Conservation (phyloP, 1,140 invertebrate species). For the Helicorthomorpha holstii region DNA sequence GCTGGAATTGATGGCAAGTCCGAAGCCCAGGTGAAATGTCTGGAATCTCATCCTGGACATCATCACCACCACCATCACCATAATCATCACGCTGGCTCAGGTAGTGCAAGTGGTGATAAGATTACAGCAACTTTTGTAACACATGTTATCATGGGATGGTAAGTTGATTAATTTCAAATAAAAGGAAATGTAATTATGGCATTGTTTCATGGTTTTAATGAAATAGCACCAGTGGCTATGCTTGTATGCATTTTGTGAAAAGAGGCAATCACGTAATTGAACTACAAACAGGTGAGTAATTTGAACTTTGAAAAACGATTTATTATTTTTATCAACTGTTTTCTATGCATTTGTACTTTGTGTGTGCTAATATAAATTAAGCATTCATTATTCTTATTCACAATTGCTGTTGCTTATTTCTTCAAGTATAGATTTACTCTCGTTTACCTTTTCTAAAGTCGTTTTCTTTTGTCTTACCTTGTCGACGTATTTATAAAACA, state of each 20-base stretch:
- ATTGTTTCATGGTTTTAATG: constrained; percentile 1
- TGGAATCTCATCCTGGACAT: no score
- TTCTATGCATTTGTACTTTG: no score
- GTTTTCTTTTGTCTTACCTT: not conserved
- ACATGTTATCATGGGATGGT: constrained; percentile 17
- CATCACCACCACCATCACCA: no score
- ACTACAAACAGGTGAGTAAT: constrained; percentile 15
- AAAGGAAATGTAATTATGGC: no score
- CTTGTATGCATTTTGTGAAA: constrained; percentile 15
- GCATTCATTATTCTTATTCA: not conserved
- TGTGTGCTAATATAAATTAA: no score
- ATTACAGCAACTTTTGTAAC: constrained; percentile 9
- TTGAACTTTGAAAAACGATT: constrained; percentile 4
- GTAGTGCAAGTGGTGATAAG: constrained; percentile 3
- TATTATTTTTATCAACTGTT: constrained; percentile 8
- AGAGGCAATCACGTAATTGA: constrained; percentile 16
- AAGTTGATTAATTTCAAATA: constrained; percentile 6
- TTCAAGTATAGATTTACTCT: no score
- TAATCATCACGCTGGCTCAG: no score
- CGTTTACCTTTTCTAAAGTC: not conserved
- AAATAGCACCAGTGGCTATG: constrained; percentile 15
- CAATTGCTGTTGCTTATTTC: no score
- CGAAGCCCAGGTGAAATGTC: constrained; percentile 10
- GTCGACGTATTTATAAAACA: no score
- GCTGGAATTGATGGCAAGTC: not conserved